Evolutionary conservation across 2,113 vertebrate species (phyloP), one percentile per base, ranked within the genome.

Genomic region (Halichoerus grypus): DNA sequence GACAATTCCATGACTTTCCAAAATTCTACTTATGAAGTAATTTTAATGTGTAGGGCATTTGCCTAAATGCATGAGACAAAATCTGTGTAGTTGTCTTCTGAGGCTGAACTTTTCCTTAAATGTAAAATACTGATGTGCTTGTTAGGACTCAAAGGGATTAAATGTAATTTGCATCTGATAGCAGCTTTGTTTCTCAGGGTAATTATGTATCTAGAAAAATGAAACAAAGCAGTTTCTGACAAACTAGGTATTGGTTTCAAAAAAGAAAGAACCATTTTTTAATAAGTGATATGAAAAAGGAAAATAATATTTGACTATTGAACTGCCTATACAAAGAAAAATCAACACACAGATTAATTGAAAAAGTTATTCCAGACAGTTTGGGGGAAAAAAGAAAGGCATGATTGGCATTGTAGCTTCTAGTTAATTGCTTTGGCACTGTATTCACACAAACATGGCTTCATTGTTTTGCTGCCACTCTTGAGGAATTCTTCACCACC

Each of bases 221-320:
- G 36, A 97, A 98, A 91, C 69, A 88, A 88, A 77, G 57, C 12
- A 65, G 36, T 96, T 92, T 96, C 95, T 81, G 26, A 96, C 36
- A 88, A 97, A 49, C 42, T 59, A 88, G 46, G 24, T 89, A 85
- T 61, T 77, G 53, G 53, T 55, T 97, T 97, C 36, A 85, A 85
- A 86, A 96, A 69, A 94, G 19, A 94, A 92, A 88, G 15, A 69
- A 71, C 89, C 42, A 57, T 59, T 85, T 96, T 97, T 97, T 97
- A 97, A 85, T 95, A 90, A 93, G 19, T 92, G 36, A 90, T 94
- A 85, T 82, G 65, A 97, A 95, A 95, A 97, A 95, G 46, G 31
- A 93, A 96, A 95, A 97, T 13, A 95, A 80, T 92, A 93, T 92
- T 96, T 97, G 69, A 95, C 96, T 97, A 95, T 39, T 69, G 21